Conservation (phyloP, 2,797 vertebrate species). For the Pseudomugil gertrudae region DNA sequence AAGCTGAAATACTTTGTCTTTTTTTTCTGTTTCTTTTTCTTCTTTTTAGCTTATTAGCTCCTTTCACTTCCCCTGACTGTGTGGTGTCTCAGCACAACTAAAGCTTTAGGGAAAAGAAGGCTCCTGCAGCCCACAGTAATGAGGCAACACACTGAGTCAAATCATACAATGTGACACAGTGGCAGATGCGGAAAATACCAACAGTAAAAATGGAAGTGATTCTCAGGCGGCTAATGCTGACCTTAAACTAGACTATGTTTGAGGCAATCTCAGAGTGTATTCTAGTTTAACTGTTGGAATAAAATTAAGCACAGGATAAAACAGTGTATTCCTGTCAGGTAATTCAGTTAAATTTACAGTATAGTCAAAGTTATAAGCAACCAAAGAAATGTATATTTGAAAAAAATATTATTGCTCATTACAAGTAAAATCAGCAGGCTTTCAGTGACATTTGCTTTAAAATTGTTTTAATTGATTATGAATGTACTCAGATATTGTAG, state of each 20-base stretch:
- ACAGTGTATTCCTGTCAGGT: not conserved
- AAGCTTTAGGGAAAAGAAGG: slow-evolving; percentile 36
- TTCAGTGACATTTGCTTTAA: no score
- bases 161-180: slow-evolving; percentile 20
- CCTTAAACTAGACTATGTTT: slow-evolving; percentile 27
- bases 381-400: not conserved
- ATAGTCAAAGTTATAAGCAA: not conserved
- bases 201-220: slow-evolving; percentile 22
- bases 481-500: not conserved
- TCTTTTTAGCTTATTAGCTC: slow-evolving; percentile 40
- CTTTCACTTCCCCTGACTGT: slow-evolving; percentile 36
- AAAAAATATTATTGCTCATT: not conserved
- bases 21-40: not conserved
- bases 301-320: not conserved
- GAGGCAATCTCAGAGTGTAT: slow-evolving; percentile 23
- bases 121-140: slow-evolving; percentile 58
- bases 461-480: not conserved
- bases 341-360: not conserved
- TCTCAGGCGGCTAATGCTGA: slow-evolving; percentile 11
- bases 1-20: no score
- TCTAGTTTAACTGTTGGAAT: slow-evolving; percentile 7
- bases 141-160: slow-evolving; percentile 51
- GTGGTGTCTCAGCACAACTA: slow-evolving; percentile 24
- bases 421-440: not conserved
- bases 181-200: slow-evolving; percentile 18